Base-by-base conservation (phyloP, 2,888 invertebrate species). In the Embidobia sp. region DNA sequence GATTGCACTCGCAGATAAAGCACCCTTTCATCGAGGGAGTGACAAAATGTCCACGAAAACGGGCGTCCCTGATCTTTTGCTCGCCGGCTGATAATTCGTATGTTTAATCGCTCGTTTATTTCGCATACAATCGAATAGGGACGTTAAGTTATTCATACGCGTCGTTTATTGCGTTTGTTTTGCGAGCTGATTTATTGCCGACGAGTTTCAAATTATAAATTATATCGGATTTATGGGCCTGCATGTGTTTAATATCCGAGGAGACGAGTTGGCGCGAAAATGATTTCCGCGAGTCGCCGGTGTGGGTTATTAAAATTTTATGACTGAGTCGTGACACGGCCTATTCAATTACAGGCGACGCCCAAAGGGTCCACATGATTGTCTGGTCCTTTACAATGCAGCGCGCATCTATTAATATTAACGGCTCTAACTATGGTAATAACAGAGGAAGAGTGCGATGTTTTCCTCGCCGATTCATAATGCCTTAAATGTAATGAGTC, bases 321-420 rank as follows among this genome's bases (percentile, higher is more conserved):
- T 83, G 85, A 84, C 81, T 80, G 73, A 72, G 80, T 79, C 75
- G 80, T 82, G 78, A 83, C 83, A 81, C 82, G 80, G 81, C 83
- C 83, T 84, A 85, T 86, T 86, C 85, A 84, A 87, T 87, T 86
- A 85, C 66, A 76, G 48, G 69, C 26, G 59, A 79, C 75, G 80
- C 77, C 75, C 67, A 70, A 66, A 79, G 75, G 67, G 64, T 42
- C 59, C 44, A 46, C 44, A 35, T n/a, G 27, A 63, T 61, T 77
- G 55, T 53, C 75, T 67, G 77, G 70, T 69, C 66, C 63, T 44
- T 63, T 46, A 59, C 73, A 53, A 70, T 77, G 73, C 82, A 73
- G 77, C 82, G 74, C 73, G 81, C 80, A 79, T 83, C 83, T 81
- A 85, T 87, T 85, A 87, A 86, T 85, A 86, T 87, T 84, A 86